Conservation (phyloP, 2,888 invertebrate species). For the Andrena camellia region DNA sequence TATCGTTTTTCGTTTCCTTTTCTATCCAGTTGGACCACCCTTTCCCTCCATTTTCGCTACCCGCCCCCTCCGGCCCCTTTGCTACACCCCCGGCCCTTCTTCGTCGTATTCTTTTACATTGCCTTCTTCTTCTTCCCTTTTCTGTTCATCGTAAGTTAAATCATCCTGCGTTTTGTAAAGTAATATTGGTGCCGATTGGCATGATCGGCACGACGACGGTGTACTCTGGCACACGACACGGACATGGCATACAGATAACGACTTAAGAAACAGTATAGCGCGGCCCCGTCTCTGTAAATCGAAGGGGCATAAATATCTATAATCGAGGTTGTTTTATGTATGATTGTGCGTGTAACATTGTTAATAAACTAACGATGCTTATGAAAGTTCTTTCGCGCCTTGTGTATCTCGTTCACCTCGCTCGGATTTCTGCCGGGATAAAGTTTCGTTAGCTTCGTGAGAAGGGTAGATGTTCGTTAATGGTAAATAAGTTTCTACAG, state of each 20-base stretch:
- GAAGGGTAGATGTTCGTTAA: no score
- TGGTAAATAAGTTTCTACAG: no score
- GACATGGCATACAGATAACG: conserved; percentile 84
- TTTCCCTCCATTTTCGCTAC: conserved; percentile 13
- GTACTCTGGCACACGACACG: conserved; percentile 71
- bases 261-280: conserved; percentile 76
- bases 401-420: conserved; percentile 10
- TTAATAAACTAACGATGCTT: conserved; percentile 84
- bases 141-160: conserved; percentile 46
- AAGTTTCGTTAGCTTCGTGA: background rate
- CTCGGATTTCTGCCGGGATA: background rate
- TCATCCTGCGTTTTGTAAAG: conserved; percentile 49
- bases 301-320: conserved; percentile 73
- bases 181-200: conserved; percentile 48
- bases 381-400: conserved; percentile 73
- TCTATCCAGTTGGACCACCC: background rate
- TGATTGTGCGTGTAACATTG: conserved; percentile 84
- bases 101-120: background rate
- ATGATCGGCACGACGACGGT: conserved; percentile 33
- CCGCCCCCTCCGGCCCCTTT: conserved; percentile 24
- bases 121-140: background rate
- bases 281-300: conserved; percentile 73
- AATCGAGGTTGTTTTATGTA: conserved; percentile 83
- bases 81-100: background rate
- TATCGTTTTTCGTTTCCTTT: conserved; percentile 54